A percentile compares a stretch with the other conserved stretches of the same genome.
phyloP scores from a whole-genome alignment of 2,797 vertebrate species.

The Cryptoblepharus egeriae region DNA sequence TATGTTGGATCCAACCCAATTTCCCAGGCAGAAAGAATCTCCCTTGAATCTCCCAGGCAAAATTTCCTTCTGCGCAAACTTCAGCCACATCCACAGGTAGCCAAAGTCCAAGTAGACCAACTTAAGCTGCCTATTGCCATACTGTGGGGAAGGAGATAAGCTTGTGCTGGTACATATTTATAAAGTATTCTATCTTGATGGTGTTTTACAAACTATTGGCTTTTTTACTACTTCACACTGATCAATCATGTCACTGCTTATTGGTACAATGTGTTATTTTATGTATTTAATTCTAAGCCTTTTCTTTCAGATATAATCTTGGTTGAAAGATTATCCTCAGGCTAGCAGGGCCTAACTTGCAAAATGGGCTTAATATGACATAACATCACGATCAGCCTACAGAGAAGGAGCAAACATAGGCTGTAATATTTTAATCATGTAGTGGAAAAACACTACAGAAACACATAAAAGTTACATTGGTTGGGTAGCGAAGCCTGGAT shows the following conservation, averaged over 20 bases:
- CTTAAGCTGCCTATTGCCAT: no score
- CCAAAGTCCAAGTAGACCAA: no score
- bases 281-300: neutral
- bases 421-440: neutral
- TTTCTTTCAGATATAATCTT: neutral
- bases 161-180: no score
- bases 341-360: neutral
- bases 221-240: neutral
- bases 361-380: neutral
- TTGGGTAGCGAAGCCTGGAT: neutral
- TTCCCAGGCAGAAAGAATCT: no score
- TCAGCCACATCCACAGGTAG: no score
- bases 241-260: neutral
- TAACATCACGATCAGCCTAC: neutral
- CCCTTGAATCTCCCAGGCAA: no score
- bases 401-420: neutral
- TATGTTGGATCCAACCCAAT: no score
- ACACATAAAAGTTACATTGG: neutral
- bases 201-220: no score
- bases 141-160: no score
- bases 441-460: neutral
- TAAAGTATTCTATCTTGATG: no score
- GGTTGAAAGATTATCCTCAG: neutral
- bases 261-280: neutral
- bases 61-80: no score